Evolutionary conservation across 2,888 invertebrate genomes (phyloP).

Genomic region (Platycnemis pennipes): DNA sequence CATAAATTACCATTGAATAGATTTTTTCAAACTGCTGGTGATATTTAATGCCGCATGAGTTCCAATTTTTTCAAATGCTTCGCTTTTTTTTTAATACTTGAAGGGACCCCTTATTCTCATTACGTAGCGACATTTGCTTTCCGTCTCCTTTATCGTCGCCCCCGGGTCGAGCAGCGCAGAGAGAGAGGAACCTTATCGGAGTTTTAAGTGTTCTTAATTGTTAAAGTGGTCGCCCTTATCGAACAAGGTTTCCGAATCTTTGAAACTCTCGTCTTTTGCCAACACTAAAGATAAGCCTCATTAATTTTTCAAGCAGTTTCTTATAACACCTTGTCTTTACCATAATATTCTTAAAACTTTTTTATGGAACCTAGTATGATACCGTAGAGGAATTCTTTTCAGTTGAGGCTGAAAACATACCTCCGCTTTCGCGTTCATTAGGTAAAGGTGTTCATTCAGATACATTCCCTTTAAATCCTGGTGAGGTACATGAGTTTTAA

Average conservation of each 20-base stretch:
- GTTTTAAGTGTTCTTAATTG: conserved; percentile 31
- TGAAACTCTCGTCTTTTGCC: background rate
- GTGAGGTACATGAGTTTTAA: no score
- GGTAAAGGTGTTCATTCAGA: no score
- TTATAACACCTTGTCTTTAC: background rate
- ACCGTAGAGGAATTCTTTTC: no score
- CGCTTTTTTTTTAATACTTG: background rate
- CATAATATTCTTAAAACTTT: background rate
- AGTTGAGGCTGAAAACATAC: no score
- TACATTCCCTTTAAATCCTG: no score
- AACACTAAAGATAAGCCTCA: background rate
- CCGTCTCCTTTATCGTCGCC: background rate
- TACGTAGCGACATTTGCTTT: background rate
- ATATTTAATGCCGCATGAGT: background rate
- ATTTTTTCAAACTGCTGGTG: no score
- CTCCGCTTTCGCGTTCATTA: no score
- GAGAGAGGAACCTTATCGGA: background rate
- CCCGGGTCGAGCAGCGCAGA: background rate
- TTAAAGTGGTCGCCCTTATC: conserved; percentile 11
- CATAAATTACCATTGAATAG: no score
- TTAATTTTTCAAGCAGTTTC: background rate
- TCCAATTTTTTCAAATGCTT: background rate
- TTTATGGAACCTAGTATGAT: background rate
- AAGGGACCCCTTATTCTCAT: background rate
- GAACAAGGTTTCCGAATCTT: background rate